These are phyloP conservation scores for Clarias platycephalus DNA, from an alignment of 2,797 vertebrate species.

Conservation along the genomic window DNA sequence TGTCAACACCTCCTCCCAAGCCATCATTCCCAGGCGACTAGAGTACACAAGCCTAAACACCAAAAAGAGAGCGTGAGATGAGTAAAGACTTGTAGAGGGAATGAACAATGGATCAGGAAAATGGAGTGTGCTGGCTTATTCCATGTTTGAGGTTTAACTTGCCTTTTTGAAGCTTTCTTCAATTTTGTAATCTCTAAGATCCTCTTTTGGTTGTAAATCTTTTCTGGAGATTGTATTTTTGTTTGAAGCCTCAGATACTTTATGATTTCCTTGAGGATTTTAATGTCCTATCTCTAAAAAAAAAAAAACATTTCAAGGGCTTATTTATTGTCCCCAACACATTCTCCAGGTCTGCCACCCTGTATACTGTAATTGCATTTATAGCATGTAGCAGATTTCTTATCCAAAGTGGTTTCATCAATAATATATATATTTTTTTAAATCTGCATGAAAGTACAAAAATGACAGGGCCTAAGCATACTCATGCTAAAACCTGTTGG, in stretches of 20 bases:
- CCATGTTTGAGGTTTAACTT: conserved; percentile 63
- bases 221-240: conserved; percentile 33
- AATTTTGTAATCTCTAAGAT: conserved; percentile 27
- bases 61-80: conserved; percentile 40
- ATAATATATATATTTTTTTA: too few species aligned
- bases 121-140: conserved; percentile 1
- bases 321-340: not conserved
- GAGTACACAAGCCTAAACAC: conserved; percentile 27
- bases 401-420: not conserved
- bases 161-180: conserved; percentile 65
- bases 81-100: conserved; percentile 23
- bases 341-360: not conserved
- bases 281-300: not conserved
- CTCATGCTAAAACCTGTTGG: not conserved
- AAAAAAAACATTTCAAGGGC: not conserved
- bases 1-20: conserved; percentile 22
- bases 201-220: conserved; percentile 27
- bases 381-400: not conserved
- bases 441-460: not conserved
- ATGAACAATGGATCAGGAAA: conserved; percentile 9
- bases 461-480: not conserved
- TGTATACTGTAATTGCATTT: not conserved
- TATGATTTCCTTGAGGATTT: not conserved
- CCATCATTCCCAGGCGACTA: conserved; percentile 56
- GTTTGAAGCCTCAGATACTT: conserved; percentile 19